phyloP scores from a whole-genome alignment of 2,113 vertebrate species.

The Macroglossus sobrinus region DNA sequence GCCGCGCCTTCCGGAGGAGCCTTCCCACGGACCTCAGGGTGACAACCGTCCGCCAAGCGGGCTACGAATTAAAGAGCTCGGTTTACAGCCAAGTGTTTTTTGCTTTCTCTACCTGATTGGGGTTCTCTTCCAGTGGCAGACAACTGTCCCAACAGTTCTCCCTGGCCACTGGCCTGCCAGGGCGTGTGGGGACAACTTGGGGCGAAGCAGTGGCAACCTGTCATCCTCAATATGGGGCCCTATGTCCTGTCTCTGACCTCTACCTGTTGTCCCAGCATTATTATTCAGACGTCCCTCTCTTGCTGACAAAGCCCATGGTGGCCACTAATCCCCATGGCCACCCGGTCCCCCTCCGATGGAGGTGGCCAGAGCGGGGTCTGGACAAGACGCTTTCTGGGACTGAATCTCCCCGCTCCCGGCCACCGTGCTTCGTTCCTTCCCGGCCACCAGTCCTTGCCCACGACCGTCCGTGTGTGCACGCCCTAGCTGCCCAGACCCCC shows the following conservation, averaged over 20 bases:
- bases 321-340: background rate
- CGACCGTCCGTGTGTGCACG: background rate
- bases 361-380: background rate
- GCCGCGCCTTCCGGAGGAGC: background rate
- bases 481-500: background rate
- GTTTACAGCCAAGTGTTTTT: background rate
- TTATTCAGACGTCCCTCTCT: background rate
- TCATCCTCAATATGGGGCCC: background rate
- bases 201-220: background rate
- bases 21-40: background rate
- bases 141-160: background rate
- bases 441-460: background rate
- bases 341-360: background rate
- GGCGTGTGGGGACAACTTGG: background rate
- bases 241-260: background rate
- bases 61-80: background rate
- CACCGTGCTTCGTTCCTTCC: background rate
- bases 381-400: rapidly evolving
- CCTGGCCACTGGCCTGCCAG: rapidly evolving
- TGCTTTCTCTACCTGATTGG: background rate
- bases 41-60: rapidly evolving
- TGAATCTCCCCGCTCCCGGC: too few relatives aligned
- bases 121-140: background rate
- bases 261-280: background rate
- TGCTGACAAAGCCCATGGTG: background rate